A percentile compares a stretch with the other conserved stretches of the same genome.
Evolutionary conservation across 2,888 invertebrate genomes (phyloP).

Genomic region (Himalopsyche anomala): DNA sequence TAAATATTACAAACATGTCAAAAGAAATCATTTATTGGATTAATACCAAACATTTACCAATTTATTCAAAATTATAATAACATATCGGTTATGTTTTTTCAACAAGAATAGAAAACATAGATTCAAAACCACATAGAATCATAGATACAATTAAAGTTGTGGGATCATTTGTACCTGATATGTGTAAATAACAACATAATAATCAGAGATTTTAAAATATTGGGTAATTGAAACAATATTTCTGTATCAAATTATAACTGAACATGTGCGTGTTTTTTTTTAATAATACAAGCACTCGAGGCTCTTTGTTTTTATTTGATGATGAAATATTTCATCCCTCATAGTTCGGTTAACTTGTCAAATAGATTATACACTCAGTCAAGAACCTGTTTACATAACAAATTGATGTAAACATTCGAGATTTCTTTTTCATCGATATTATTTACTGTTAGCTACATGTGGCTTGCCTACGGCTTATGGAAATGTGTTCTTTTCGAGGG

Average conservation of each 20-base stretch:
- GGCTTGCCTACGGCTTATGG: conserved; percentile 16
- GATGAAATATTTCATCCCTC: conserved; percentile 19
- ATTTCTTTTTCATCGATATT: conserved; percentile 30
- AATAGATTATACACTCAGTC: conserved; percentile 50
- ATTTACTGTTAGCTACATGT: conserved; percentile 26
- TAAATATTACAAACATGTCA: too few species aligned
- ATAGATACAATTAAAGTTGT: too few species aligned
- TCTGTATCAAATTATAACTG: not conserved
- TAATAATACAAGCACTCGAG: conserved; percentile 1
- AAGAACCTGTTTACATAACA: conserved; percentile 51
- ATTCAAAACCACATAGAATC: too few species aligned
- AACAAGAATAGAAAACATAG: too few species aligned
- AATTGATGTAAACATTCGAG: conserved; percentile 56
- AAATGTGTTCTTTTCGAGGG: conserved; percentile 29
- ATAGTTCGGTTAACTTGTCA: conserved; percentile 54
- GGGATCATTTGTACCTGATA: too few species aligned
- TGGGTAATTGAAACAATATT: too few species aligned
- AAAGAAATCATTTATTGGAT: too few species aligned
- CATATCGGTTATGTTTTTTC: too few species aligned
- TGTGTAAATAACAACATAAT: too few species aligned
- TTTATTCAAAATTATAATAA: too few species aligned
- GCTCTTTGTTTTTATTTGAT: conserved; percentile 31
- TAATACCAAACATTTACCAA: too few species aligned
- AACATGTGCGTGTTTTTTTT: not conserved
- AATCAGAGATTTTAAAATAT: too few species aligned